These are phyloP conservation scores for Dicyrtomina minuta DNA, from an alignment of 2,888 invertebrate species.

Conservation along the genomic window DNA sequence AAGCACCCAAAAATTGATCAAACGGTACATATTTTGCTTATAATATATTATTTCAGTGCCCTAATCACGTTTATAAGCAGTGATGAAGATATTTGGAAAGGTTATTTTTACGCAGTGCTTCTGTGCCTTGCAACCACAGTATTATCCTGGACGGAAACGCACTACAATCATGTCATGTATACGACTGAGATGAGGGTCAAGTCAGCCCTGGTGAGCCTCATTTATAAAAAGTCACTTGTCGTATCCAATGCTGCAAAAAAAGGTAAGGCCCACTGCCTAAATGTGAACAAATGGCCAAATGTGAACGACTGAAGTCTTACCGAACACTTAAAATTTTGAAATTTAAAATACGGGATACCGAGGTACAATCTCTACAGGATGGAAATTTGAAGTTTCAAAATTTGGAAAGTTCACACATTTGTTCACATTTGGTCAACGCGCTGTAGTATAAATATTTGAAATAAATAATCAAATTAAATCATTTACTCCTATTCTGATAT, in stretches of 20 bases:
- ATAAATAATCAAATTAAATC: too few relatives aligned
- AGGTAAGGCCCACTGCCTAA: too few relatives aligned
- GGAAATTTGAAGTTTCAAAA: too few relatives aligned
- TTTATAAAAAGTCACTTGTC: conserved; percentile 60
- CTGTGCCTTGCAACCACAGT: conserved; percentile 61
- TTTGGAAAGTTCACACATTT: too few relatives aligned
- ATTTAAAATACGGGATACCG: too few relatives aligned
- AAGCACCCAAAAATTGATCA: too few relatives aligned
- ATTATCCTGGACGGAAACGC: conserved; percentile 61
- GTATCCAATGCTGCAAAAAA: conserved; percentile 46
- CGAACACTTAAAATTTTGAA: too few relatives aligned
- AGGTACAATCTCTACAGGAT: too few relatives aligned
- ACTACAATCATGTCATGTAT: conserved; percentile 62
- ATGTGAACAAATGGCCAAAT: too few relatives aligned
- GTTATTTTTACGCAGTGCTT: conserved; percentile 61
- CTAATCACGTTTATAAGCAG: background rate
- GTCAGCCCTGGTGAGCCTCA: conserved; percentile 61
- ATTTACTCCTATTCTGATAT: background rate
- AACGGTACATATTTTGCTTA: background rate
- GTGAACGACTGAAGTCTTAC: too few relatives aligned
- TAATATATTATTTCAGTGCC: background rate
- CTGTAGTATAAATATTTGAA: too few relatives aligned
- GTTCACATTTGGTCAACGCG: too few relatives aligned
- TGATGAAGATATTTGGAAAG: conserved; percentile 60
- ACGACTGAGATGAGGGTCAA: conserved; percentile 62